Percentiles rank a stretch among this genome's conserved stretches.
These are phyloP conservation scores for Neotoma lepida DNA, from an alignment of 2,113 vertebrate species.

Conservation along the genomic window DNA sequence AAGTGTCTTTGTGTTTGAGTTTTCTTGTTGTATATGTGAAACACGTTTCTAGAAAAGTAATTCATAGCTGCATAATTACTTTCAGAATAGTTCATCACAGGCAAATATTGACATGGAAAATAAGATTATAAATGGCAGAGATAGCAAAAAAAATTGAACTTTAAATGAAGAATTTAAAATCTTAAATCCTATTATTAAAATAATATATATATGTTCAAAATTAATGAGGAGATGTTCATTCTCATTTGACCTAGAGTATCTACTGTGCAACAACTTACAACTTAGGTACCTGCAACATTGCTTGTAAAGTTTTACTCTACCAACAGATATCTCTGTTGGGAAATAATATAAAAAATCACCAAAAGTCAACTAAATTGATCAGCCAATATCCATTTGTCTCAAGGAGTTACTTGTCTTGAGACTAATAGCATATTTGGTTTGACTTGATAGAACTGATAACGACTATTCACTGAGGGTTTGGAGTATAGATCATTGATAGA, in stretches of 20 bases:
- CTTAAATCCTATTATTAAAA: constrained; percentile 31
- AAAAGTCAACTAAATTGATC: background rate
- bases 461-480: background rate
- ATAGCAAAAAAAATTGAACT: background rate
- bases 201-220: background rate
- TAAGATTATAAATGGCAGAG: constrained; percentile 54
- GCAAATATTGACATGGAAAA: constrained; percentile 68
- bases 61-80: constrained; percentile 49
- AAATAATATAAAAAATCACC: background rate
- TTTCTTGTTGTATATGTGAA: constrained; percentile 35
- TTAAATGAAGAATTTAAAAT: constrained; percentile 21
- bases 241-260: background rate
- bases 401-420: background rate
- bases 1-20: background rate
- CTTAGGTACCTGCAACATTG: background rate
- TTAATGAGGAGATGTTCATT: background rate
- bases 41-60: constrained; percentile 32
- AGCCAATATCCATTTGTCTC: background rate
- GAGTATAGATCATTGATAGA: background rate
- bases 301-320: background rate
- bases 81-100: constrained; percentile 49
- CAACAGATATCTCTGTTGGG: background rate
- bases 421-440: background rate
- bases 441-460: background rate
- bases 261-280: background rate